Evolutionary conservation across 2,888 invertebrate genomes (phyloP), one percentile per base, ranked within the genome.

Genomic region (Tetragnatha montana): DNA sequence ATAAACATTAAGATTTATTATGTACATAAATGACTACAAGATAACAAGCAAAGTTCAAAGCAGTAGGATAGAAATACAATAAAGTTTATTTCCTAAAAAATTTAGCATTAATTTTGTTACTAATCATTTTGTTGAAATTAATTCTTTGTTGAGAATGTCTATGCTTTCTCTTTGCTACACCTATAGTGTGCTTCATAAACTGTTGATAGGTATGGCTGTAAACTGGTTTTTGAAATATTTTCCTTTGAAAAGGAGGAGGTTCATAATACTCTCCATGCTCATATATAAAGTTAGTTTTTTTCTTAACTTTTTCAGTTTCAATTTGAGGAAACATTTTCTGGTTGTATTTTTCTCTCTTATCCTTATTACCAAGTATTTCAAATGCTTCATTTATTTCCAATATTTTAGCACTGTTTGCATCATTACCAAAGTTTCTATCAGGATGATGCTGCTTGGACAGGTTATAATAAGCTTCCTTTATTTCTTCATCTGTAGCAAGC

Each of bases 381-480:
- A 87, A 90, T 35, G 90, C 90, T 80, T 86, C 87, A 74, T 86
- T 87, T n/a, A 90, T 71, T 60, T 90, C 90, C 21, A 82, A 21
- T 22, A 90, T 87, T 50, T 87, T 90, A 7, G n/a, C n/a, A 35
- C 22, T 47, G 0, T 86, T 82, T 19, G 47, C 3, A 50, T 86
- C 82, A 70, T 79, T 79, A 19, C 87, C 90, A 0, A 83, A 21
- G 19, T 90, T 90, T 68, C 22, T 78, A 17, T 90, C 90, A 19
- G 90, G 90, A 82, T 90, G 90, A 75, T 87, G 79, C 21, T 78
- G 60, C 74, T 87, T 87, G 6, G 90, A 90, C 21, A 90, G 51
- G 12, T 68, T 17, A 74, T 90, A 90, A 70, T 90, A 90, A n/a
- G 87, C 87, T 79, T 86, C 12, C 51, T 90, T 90, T 8, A 90